Base-by-base conservation (phyloP, 2,888 invertebrate species). In the Tinea pellionella region DNA sequence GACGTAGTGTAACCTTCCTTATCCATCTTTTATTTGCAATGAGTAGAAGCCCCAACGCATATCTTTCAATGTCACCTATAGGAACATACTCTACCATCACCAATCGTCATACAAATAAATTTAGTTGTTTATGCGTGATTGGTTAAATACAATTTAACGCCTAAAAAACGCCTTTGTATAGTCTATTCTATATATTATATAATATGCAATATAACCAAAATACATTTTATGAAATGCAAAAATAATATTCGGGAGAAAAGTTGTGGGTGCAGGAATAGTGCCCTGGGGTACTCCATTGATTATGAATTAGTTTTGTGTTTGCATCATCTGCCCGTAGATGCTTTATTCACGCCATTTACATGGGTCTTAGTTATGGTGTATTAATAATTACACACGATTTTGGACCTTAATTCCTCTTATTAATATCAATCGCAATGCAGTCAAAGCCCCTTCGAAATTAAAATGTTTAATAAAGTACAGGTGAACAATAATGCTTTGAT, bases 281-380 rank as follows among this genome's bases (percentile, higher is more conserved):
- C 83, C 76, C 69, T 72, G 74, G 64, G 69, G 69, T 66, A 71
- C 72, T 72, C 73, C 82, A 85, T 81, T 82, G 86, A 85, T 87
- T 86, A 86, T 86, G 86, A 85, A 87, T 87, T 86, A 84, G 81
- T 83, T 78, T 78, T 82, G 77, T 80, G 74, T 79, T 79, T 74
- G 77, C 79, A 80, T 79, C 80, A 78, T 78, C 72, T 75, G 74
- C 57, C 72, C 80, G 78, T 78, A 74, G 74, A 69, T 73, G 73
- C 75, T 83, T 87, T 86, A 84, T 83, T 74, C 77, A 81, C 80
- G 82, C 76, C 84, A 76, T 85, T 87, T 86, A 87, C 76, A 83
- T 77, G 81, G 75, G 67, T 69, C n/a, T n/a, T n/a, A n/a, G n/a
- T n/a, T n/a, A n/a, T 69, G 75, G 80, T 78, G 77, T 74, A 69